A percentile compares a stretch with the other conserved stretches of the same genome.
Evolutionary conservation across 2,113 vertebrate species (phyloP).

Genomic region (Pseudopipra pipra): DNA sequence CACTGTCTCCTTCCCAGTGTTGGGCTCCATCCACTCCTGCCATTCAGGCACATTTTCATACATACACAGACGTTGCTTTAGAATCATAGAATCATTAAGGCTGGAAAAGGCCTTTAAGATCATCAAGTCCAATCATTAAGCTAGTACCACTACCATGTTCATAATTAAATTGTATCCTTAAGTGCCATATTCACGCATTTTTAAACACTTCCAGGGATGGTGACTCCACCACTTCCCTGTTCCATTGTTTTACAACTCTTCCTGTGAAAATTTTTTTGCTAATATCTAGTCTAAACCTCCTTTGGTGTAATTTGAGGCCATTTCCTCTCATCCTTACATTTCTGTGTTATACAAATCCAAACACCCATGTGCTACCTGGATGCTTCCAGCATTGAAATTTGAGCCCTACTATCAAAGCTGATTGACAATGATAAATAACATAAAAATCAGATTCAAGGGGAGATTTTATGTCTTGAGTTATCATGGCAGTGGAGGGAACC

Average conservation of each 20-base stretch:
- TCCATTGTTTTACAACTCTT: background rate
- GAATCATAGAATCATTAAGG: background rate
- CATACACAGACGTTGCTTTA: background rate
- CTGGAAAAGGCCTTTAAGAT: background rate
- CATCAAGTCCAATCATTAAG: background rate
- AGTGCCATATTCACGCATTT: background rate
- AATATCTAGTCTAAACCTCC: background rate
- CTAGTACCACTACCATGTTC: background rate
- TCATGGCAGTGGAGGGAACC: background rate
- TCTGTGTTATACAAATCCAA: background rate
- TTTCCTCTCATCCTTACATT: background rate
- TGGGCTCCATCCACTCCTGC: background rate
- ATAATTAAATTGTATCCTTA: background rate
- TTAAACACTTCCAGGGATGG: background rate
- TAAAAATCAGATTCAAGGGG: background rate
- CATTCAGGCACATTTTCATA: background rate
- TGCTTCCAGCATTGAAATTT: background rate
- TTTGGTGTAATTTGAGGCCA: background rate
- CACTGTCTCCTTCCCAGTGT: background rate
- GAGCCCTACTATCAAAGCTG: background rate
- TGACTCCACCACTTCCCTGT: background rate
- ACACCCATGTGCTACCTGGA: background rate
- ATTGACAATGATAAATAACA: background rate
- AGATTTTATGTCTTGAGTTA: background rate
- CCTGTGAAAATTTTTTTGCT: background rate